Evolutionary conservation across 2,888 invertebrate species (phyloP).

Genomic region (Parthenolecanium corni): DNA sequence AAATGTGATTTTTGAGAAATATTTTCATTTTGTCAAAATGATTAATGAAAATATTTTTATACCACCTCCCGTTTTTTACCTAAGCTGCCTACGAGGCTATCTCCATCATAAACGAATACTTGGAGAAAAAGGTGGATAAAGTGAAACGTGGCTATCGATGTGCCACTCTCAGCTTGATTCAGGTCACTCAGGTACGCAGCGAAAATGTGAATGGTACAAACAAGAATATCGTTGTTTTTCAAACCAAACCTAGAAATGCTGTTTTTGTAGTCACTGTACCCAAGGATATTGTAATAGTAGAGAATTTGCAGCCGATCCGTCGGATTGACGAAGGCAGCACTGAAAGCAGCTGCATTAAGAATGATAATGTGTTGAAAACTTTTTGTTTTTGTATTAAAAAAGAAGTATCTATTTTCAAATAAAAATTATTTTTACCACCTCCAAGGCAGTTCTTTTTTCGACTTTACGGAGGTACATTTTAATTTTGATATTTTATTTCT

Average conservation of each 20-base stretch:
- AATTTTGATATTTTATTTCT: too few species aligned
- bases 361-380: constrained; percentile 45
- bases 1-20: too few species aligned
- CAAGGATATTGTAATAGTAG: constrained; percentile 1
- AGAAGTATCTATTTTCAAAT: too few species aligned
- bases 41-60: too few species aligned
- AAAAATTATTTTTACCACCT: too few species aligned
- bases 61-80: too few species aligned
- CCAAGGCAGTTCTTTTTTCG: too few species aligned
- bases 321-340: constrained; percentile 45
- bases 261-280: constrained; percentile 54
- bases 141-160: constrained; percentile 39
- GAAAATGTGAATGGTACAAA: constrained; percentile 38
- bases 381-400: too few species aligned
- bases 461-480: too few species aligned
- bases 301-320: constrained; percentile 43
- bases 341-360: constrained; percentile 45
- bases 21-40: too few species aligned
- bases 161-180: constrained; percentile 44
- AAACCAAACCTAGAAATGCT: constrained; percentile 54
- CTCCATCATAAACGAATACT: constrained; percentile 23
- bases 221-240: constrained; percentile 51
- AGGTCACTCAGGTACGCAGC: constrained; percentile 43
- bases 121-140: constrained; percentile 25
- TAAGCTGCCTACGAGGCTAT: constrained; percentile 31